Evolutionary conservation across 2,797 vertebrate genomes (phyloP).

Genomic region (Etheostoma perlongum): DNA sequence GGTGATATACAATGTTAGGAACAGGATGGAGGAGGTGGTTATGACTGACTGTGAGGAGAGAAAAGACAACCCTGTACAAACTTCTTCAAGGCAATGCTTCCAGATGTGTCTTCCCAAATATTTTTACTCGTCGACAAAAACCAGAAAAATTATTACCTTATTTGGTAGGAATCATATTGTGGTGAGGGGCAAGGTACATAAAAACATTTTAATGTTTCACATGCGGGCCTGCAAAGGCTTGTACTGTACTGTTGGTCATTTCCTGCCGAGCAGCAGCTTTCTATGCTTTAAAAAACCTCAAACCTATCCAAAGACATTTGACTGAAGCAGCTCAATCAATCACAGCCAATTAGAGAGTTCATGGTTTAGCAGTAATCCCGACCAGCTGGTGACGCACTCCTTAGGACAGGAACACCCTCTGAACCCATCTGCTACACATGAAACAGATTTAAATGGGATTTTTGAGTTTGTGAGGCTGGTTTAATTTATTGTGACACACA

Average conservation of each 20-base stretch:
- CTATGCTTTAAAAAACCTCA: slow-evolving; percentile 45
- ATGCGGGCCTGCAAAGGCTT: slow-evolving; percentile 44
- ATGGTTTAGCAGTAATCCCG: slow-evolving; percentile 63
- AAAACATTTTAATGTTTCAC: slow-evolving; percentile 35
- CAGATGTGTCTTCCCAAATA: neutral
- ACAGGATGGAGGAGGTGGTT: slow-evolving; percentile 33
- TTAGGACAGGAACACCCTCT: slow-evolving; percentile 47
- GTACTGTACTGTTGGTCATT: slow-evolving; percentile 30
- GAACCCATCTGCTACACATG: slow-evolving; percentile 31
- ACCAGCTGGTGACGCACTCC: slow-evolving; percentile 66
- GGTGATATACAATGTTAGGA: neutral
- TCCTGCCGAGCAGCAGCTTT: slow-evolving; percentile 41
- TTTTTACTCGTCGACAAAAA: slow-evolving; percentile 12
- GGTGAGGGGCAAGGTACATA: slow-evolving; percentile 6
- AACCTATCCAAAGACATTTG: slow-evolving; percentile 46
- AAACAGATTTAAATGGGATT: slow-evolving; percentile 13
- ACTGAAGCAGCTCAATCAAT: slow-evolving; percentile 74
- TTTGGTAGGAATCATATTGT: slow-evolving; percentile 27
- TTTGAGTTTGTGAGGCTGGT: slow-evolving; percentile 3
- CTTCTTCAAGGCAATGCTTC: neutral
- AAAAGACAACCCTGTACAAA: slow-evolving; percentile 16
- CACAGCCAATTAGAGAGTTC: slow-evolving; percentile 73
- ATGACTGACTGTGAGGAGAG: slow-evolving; percentile 21
- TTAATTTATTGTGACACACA: slow-evolving; percentile 26
- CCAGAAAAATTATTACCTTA: slow-evolving; percentile 22